Evolutionary conservation across 1,140 invertebrate genomes (phyloP), one percentile per base, ranked within the genome.

Genomic region (Macrobrachium nipponense): DNA sequence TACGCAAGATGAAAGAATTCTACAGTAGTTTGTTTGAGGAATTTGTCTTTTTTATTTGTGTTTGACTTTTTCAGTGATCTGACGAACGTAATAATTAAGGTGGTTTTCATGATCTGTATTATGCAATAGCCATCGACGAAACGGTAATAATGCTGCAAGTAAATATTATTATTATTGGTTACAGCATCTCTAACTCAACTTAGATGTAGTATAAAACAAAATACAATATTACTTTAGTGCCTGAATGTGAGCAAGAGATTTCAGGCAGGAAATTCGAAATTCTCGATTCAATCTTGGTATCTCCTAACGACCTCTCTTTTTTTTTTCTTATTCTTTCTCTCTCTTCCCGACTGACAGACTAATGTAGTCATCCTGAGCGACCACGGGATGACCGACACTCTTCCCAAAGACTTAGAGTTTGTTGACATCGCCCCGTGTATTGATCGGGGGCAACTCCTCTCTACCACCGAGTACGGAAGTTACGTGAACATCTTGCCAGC

Each of bases 311-410:
- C 27, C 1, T 36, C 27, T 36, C 4, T 36, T 36, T 36, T 4
- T 36, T 36, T 61, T 27, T 68, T 14, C 18, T 17, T 6, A 0
- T 27, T 43, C 11, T 44, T 14, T 27, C 23, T 14, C 6, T 14
- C 73, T 68, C 10, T 68, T 27, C 27, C 27, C 6, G n/a, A n/a
- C 18, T 43, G 64, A 0, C 64, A 81, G 80, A 81, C 80, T 7
- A 81, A 81, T 20, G 80, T 81, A 20, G 80, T 81, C 64, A 44
- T 72, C 20, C 27, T 81, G 80, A 81, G 80, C 12, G 80, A 81
- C 66, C 80, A 81, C 18, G 80, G 80, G 0, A 81, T 81, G 80
- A 27, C 62, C n/a, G 18, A n/a, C 15, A 59, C 23, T 7, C 17
- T n/a, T 11, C 8, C 14, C 14, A 51, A 59, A 2, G 18, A 15